These are phyloP conservation scores for Aphelinus certus DNA, from an alignment of 1,140 invertebrate species.

Conservation along the genomic window DNA sequence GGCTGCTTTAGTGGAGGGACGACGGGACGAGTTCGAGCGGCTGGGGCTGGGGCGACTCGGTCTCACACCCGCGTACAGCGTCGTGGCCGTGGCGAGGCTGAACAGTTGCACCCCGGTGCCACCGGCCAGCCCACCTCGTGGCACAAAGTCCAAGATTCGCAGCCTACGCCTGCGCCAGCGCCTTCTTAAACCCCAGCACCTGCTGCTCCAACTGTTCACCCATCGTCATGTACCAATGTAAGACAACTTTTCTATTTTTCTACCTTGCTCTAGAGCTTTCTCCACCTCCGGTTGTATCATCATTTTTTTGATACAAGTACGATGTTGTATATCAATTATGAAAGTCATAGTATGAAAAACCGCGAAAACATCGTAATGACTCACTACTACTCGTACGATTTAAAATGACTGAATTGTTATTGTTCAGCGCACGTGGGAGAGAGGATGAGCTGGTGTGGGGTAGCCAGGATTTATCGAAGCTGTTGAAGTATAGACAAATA, in stretches of 20 bases:
- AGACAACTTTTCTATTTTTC: background rate
- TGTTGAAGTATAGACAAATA: slow-evolving; percentile 67
- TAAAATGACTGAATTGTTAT: slow-evolving; percentile 25
- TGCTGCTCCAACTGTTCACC: too few relatives aligned
- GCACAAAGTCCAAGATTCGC: slow-evolving; percentile 65
- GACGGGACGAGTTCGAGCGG: slow-evolving; percentile 56
- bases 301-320: too few relatives aligned
- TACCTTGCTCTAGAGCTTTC: too few relatives aligned
- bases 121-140: slow-evolving; percentile 62
- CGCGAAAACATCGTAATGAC: too few relatives aligned
- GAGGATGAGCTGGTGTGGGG: slow-evolving; percentile 63
- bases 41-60: slow-evolving; percentile 49
- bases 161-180: slow-evolving; percentile 67
- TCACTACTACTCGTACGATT: too few relatives aligned
- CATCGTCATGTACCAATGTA: background rate
- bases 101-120: slow-evolving; percentile 64
- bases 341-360: too few relatives aligned
- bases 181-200: slow-evolving; percentile 65
- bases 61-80: slow-evolving; percentile 65
- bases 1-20: slow-evolving; percentile 66
- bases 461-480: slow-evolving; percentile 69
- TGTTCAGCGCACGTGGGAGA: slow-evolving; percentile 68
- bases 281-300: too few relatives aligned
- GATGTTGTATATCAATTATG: too few relatives aligned
- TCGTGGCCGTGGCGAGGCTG: slow-evolving; percentile 65